phyloP scores from a whole-genome alignment of 1,140 invertebrate genomes.

The Bombus confusus region DNA sequence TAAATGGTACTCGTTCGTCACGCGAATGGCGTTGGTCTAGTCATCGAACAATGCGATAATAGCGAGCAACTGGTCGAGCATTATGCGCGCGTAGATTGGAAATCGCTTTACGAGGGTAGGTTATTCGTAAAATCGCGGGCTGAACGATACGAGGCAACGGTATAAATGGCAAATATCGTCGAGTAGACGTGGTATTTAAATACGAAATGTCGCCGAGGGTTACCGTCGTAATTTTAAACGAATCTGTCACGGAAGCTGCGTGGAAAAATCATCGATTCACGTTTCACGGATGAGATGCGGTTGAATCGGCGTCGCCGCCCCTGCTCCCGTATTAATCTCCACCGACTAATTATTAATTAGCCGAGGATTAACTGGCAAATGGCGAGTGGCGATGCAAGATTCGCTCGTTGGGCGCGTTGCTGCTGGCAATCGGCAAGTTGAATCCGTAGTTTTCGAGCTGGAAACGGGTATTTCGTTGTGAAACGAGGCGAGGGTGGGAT shows the following conservation, averaged over 20 bases:
- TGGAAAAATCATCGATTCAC: neutral
- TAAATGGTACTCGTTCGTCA: neutral
- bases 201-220: neutral
- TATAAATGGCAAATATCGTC: neutral
- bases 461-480: neutral
- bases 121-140: neutral
- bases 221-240: neutral
- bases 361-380: neutral
- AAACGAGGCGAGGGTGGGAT: neutral
- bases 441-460: constrained; percentile 16
- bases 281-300: neutral
- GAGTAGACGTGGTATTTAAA: neutral
- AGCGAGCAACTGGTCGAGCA: neutral
- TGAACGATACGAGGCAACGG: neutral
- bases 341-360: constrained; percentile 1
- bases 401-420: neutral
- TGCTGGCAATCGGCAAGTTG: neutral
- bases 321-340: neutral
- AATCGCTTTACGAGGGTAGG: neutral
- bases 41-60: neutral
- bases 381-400: neutral
- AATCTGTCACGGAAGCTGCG: neutral
- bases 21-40: neutral
- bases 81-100: constrained; percentile 1
- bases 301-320: neutral